Evolutionary conservation across 2,888 invertebrate genomes (phyloP), one percentile per base, ranked within the genome.

Genomic region (Julus scanicus): DNA sequence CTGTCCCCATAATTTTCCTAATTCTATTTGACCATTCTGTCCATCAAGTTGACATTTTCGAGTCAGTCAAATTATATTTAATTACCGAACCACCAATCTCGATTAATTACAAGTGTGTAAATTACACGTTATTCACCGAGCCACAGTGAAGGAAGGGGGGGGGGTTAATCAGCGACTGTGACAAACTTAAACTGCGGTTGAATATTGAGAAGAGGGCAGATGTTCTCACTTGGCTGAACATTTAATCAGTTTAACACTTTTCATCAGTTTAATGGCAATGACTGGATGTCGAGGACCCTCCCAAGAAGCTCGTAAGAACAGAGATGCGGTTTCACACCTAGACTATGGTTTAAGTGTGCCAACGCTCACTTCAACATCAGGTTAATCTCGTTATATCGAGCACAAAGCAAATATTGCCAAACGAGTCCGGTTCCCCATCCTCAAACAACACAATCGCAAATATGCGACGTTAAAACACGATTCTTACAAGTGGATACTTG

Each of bases 241-340:
- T 80, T 80, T 80, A 80, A 80, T 80, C 80, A 80, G 80, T 80
- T 80, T 80, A 80, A 80, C 80, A 80, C 80, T 20, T 80, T 80
- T 80, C 80, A 80, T 80, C 80, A 80, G 80, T 80, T 80, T 80
- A 80, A 80, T 80, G 80, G 80, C 80, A 37, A 37, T 80, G 37
- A 80, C 37, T 29, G 9, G 80, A 80, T 80, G 80, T 80, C 37
- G 29, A 80, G 80, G 37, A 80, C 37, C 80, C 80, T 80, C 80
- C 80, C 80, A 13, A 80, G 80, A 80, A 37, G 37, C 80, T 80
- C 80, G 80, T 80, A 80, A 71, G 63, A n/a, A 71, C n/a, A n/a
- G 63, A 71, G 20, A 71, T 80, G 37, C 29, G 80, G 80, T 80
- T 29, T 37, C 80, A 15, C 80, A 80, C 80, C 80, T 80, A 63